Conservation (phyloP, 2,888 invertebrate species). For the Incurvaria masculella region DNA sequence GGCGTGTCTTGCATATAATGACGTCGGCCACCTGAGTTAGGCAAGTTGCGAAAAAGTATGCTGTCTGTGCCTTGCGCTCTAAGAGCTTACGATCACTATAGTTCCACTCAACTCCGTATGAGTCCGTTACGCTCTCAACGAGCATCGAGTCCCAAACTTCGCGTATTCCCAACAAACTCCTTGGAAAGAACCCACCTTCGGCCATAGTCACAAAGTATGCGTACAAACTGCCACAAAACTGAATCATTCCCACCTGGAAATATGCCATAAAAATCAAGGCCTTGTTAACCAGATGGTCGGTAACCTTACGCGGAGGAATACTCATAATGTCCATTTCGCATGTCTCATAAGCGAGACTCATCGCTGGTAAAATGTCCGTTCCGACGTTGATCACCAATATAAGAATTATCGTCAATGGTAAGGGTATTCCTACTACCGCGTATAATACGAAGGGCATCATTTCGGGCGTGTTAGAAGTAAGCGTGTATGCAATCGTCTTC, state of each 20-base stretch:
- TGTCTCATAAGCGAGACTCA: slow-evolving; percentile 74
- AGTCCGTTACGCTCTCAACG: slow-evolving; percentile 63
- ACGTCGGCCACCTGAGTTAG: slow-evolving; percentile 76
- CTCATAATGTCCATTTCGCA: slow-evolving; percentile 75
- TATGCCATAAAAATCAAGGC: slow-evolving; percentile 76
- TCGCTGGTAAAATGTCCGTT: slow-evolving; percentile 75
- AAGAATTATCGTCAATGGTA: slow-evolving; percentile 60
- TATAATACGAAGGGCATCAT: slow-evolving; percentile 79
- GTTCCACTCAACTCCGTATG: slow-evolving; percentile 74
- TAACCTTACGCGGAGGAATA: slow-evolving; percentile 51
- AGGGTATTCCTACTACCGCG: slow-evolving; percentile 68
- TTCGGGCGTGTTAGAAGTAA: slow-evolving; percentile 83
- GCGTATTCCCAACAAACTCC: slow-evolving; percentile 64
- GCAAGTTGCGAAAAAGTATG: slow-evolving; percentile 76
- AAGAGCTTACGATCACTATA: slow-evolving; percentile 64
- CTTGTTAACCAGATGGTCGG: slow-evolving; percentile 53
- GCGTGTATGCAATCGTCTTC: slow-evolving; percentile 80
- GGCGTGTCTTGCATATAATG: slow-evolving; percentile 74
- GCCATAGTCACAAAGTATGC: slow-evolving; percentile 78
- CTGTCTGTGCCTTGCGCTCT: slow-evolving; percentile 73
- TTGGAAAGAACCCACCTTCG: slow-evolving; percentile 72
- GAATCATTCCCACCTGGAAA: slow-evolving; percentile 83
- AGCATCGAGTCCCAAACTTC: slow-evolving; percentile 67
- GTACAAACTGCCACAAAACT: slow-evolving; percentile 77
- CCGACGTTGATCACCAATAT: slow-evolving; percentile 75